These are phyloP conservation scores for Myotis davidii DNA, from an alignment of 2,113 vertebrate species.

Conservation along the genomic window DNA sequence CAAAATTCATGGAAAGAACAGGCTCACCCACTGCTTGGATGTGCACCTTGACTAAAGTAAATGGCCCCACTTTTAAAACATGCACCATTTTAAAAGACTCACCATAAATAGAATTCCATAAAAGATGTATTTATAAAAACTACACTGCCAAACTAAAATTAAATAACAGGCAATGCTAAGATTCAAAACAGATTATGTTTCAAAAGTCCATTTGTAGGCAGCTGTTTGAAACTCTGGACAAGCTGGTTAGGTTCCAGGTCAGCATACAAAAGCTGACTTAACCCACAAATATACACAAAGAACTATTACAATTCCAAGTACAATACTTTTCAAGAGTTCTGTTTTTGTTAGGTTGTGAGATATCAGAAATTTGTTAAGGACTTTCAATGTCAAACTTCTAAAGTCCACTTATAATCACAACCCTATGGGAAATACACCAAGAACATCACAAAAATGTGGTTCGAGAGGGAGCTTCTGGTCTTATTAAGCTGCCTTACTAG, in stretches of 20 bases:
- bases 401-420: neutral
- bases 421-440: neutral
- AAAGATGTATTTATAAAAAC: neutral
- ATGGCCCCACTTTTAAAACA: neutral
- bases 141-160: neutral
- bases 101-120: neutral
- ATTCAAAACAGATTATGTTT: neutral
- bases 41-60: too few species aligned
- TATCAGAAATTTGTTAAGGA: neutral
- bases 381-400: neutral
- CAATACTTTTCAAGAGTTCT: neutral
- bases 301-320: neutral
- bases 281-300: neutral
- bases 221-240: neutral
- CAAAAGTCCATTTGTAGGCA: neutral
- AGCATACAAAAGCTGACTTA: neutral
- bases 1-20: neutral
- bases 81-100: neutral
- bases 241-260: neutral
- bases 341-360: neutral
- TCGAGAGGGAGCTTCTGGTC: neutral
- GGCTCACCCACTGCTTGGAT: fast-evolving
- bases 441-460: neutral
- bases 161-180: neutral
- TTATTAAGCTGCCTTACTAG: neutral